Percentiles rank a stretch among this genome's conserved stretches.
phyloP scores from a whole-genome alignment of 2,113 vertebrate species.

The Bostrychus sinensis region DNA sequence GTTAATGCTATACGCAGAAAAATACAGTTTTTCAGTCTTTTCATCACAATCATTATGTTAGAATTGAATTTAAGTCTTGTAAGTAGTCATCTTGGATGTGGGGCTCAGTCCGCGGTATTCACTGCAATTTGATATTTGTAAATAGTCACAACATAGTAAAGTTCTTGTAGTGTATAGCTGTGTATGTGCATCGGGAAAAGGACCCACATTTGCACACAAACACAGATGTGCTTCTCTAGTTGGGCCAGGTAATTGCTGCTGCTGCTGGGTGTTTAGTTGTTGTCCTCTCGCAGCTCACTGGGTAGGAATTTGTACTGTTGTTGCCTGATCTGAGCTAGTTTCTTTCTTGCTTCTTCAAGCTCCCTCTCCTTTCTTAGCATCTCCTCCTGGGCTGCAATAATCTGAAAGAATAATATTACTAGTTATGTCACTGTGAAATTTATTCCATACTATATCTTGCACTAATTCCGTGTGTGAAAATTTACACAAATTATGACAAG shows the following conservation, averaged over 20 bases:
- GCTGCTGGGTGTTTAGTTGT: conserved; percentile 75
- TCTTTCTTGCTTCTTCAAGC: conserved; percentile 96
- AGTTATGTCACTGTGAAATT: background rate
- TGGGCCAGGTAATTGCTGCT: conserved; percentile 15
- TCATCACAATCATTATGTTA: conserved; percentile 39
- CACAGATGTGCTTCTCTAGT: conserved; percentile 18
- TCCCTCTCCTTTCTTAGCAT: conserved; percentile 98
- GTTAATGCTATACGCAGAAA: conserved; percentile 32
- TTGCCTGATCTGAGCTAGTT: conserved; percentile 97
- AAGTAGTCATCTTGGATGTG: conserved; percentile 16
- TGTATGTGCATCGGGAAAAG: conserved; percentile 20
- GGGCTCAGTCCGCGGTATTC: conserved; percentile 10
- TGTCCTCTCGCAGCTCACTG: conserved; percentile 92
- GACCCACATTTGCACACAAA: conserved; percentile 22
- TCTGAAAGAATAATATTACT: conserved; percentile 75
- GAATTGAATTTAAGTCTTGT: conserved; percentile 41
- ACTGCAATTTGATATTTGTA: conserved; percentile 24
- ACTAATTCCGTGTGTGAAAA: background rate
- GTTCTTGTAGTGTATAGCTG: conserved; percentile 18
- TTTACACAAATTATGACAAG: background rate
- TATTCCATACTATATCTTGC: background rate
- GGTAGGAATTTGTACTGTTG: conserved; percentile 99
- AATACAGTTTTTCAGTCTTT: conserved; percentile 30
- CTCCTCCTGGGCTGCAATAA: conserved; percentile 98
- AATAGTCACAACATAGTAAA: conserved; percentile 22